Conservation (phyloP, 2,888 invertebrate genomes). For the Idaea aversata region DNA sequence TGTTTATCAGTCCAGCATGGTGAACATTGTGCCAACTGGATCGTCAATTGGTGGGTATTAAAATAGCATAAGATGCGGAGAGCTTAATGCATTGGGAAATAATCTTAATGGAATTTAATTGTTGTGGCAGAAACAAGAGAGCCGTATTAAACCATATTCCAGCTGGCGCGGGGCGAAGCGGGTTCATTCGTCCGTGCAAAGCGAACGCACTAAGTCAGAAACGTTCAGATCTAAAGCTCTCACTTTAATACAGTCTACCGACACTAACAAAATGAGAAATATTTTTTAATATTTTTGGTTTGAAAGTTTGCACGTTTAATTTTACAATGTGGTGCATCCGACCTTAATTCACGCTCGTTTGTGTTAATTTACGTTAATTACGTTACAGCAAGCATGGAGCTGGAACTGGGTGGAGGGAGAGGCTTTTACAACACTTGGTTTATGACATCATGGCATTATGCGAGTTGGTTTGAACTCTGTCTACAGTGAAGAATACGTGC, state of each 20-base stretch:
- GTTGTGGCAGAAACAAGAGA: constrained; percentile 32
- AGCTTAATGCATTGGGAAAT: constrained; percentile 22
- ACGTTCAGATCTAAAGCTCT: constrained; percentile 43
- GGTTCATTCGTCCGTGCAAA: constrained; percentile 32
- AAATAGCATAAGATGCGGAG: no score
- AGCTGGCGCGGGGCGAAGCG: constrained; percentile 25
- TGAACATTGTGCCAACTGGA: no score
- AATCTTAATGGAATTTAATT: constrained; percentile 29
- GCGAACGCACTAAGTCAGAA: constrained; percentile 26
- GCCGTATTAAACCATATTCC: constrained; percentile 43
- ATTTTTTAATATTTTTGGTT: constrained; percentile 37
- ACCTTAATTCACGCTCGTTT: constrained; percentile 32
- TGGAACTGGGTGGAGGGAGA: constrained; percentile 1
- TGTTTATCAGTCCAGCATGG: no score
- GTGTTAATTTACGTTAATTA: constrained; percentile 45
- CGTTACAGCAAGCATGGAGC: constrained; percentile 23
- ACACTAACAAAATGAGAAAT: constrained; percentile 39
- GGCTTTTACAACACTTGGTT: not conserved
- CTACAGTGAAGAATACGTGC: not conserved
- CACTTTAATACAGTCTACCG: constrained; percentile 41
- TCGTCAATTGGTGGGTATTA: no score
- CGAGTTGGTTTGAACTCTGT: no score
- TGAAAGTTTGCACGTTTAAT: constrained; percentile 22
- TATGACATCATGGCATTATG: not conserved
- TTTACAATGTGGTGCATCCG: constrained; percentile 27